phyloP scores from a whole-genome alignment of 2,888 invertebrate species.

The Macrosiphum euphorbiae region DNA sequence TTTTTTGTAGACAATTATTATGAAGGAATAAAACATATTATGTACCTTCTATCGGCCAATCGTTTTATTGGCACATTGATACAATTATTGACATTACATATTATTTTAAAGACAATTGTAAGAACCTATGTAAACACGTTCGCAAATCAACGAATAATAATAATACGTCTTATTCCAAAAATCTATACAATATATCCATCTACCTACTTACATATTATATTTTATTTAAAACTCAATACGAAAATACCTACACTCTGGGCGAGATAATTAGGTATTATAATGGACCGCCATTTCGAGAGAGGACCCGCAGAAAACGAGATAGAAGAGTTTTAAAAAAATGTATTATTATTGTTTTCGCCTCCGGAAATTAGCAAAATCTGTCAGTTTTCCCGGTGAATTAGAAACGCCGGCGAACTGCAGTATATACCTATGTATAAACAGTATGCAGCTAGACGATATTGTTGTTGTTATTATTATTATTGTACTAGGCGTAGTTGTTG shows the following conservation, averaged over 20 bases:
- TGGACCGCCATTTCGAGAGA: not conserved
- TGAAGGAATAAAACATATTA: not conserved
- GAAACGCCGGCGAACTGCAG: not conserved
- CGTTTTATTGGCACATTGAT: not conserved
- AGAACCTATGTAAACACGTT: not conserved
- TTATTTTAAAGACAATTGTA: not conserved
- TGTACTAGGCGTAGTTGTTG: not conserved
- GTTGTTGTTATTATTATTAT: not conserved
- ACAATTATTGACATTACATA: not conserved
- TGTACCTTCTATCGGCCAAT: not conserved
- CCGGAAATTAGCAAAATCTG: slow-evolving; percentile 25
- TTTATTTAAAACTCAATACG: not conserved
- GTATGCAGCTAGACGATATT: not conserved
- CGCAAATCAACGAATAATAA: not conserved
- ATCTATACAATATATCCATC: not conserved
- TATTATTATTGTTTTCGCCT: slow-evolving; percentile 10
- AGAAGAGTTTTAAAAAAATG: not conserved
- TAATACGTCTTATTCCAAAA: not conserved
- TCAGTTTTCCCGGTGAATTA: slow-evolving; percentile 20
- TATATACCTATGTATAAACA: not conserved
- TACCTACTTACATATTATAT: not conserved
- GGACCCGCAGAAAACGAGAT: not conserved
- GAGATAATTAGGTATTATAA: not conserved
- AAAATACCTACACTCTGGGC: not conserved
- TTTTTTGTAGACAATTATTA: not conserved